Conservation (phyloP, 2,113 vertebrate genomes). For the Cheirogaleus medius region DNA sequence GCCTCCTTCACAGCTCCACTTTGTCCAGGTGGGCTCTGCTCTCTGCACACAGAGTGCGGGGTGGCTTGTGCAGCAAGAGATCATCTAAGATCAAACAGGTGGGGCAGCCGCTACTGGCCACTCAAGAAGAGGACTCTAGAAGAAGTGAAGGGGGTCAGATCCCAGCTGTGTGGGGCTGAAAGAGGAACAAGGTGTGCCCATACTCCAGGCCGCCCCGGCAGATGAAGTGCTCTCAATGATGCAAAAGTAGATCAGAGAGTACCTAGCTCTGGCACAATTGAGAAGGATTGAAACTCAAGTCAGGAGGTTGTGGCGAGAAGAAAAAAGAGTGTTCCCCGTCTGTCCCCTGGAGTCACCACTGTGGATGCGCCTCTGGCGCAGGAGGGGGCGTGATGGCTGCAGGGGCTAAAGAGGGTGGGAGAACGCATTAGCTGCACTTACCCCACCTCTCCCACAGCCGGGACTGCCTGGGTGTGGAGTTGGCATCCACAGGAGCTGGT, state of each 20-base stretch:
- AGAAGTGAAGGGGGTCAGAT: background rate
- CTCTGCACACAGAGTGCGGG: too few species aligned
- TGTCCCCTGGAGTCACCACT: background rate
- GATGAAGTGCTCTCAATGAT: fast-evolving
- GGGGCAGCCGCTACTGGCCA: too few species aligned
- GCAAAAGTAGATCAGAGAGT: background rate
- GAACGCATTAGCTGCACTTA: background rate
- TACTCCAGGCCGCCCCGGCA: fast-evolving
- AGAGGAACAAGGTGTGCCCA: background rate
- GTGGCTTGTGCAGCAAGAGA: too few species aligned
- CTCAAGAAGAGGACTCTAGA: fast-evolving
- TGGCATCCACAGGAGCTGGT: background rate
- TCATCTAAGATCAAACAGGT: too few species aligned
- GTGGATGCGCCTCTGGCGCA: background rate
- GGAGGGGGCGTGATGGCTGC: background rate
- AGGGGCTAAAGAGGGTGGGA: background rate
- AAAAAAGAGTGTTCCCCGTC: fast-evolving
- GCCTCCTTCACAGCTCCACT: too few species aligned
- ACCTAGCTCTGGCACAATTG: background rate
- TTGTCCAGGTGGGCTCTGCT: too few species aligned
- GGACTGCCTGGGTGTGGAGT: too few species aligned
- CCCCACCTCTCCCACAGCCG: too few species aligned
- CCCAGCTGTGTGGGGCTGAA: too few species aligned
- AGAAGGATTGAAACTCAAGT: background rate
- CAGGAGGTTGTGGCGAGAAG: background rate